phyloP scores from a whole-genome alignment of 2,888 invertebrate genomes.

The Drosophila paramelanica region DNA sequence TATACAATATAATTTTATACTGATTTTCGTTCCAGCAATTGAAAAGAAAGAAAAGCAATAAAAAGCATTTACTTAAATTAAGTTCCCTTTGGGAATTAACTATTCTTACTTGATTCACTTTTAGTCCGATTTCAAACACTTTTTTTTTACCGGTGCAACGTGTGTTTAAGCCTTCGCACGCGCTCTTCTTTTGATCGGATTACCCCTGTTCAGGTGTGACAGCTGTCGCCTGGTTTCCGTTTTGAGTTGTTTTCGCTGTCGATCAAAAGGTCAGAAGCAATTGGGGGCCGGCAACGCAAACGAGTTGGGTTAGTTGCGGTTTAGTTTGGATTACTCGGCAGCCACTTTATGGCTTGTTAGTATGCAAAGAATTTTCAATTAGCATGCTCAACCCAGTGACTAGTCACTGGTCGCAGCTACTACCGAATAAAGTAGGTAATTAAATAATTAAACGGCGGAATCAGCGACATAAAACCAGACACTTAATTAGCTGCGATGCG shows the following conservation, averaged over 20 bases:
- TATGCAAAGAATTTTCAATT: slow-evolving; percentile 68
- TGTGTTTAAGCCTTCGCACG: not conserved
- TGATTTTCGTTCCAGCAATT: too few relatives aligned
- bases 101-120: not conserved
- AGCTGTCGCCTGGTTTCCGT: slow-evolving; percentile 19
- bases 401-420: slow-evolving; percentile 17
- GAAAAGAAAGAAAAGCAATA: too few relatives aligned
- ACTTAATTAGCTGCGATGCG: slow-evolving; percentile 45
- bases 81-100: too few relatives aligned
- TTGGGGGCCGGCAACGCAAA: slow-evolving; percentile 41
- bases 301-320: slow-evolving; percentile 44
- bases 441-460: slow-evolving; percentile 48
- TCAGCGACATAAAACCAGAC: slow-evolving; percentile 54
- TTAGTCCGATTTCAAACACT: not conserved
- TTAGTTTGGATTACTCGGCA: slow-evolving; percentile 17
- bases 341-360: slow-evolving; percentile 64
- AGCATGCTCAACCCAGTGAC: slow-evolving; percentile 18
- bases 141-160: not conserved
- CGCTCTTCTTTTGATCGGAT: not conserved
- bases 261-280: slow-evolving; percentile 61
- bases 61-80: too few relatives aligned
- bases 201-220: slow-evolving; percentile 9
- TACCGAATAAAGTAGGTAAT: slow-evolving; percentile 49
- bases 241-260: slow-evolving; percentile 13
- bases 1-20: too few relatives aligned